A percentile compares a stretch with the other conserved stretches of the same genome.
These are phyloP conservation scores for Eclectus roratus DNA, from an alignment of 2,113 vertebrate species.

Conservation along the genomic window DNA sequence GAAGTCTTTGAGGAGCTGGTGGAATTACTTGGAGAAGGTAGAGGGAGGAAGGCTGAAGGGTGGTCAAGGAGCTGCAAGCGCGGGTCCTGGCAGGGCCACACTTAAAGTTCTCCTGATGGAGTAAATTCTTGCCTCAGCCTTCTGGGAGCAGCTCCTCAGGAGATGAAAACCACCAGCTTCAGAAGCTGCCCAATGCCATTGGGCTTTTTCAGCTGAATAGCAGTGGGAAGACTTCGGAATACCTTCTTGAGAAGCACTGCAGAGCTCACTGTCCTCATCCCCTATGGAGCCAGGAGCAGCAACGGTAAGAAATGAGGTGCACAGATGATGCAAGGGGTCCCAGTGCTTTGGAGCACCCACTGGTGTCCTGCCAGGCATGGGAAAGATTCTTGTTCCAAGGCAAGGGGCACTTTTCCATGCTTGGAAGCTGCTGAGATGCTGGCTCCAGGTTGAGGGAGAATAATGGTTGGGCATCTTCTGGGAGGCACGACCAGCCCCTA, in stretches of 20 bases:
- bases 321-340: background rate
- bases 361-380: background rate
- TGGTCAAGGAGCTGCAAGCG: background rate
- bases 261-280: background rate
- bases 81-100: background rate
- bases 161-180: background rate
- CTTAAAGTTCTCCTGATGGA: background rate
- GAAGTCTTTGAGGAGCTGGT: background rate
- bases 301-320: background rate
- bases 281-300: background rate
- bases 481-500: background rate
- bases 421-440: background rate
- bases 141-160: background rate
- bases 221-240: background rate
- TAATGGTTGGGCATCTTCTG: background rate
- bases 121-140: background rate
- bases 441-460: background rate
- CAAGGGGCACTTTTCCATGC: background rate
- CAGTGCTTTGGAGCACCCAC: background rate
- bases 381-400: background rate
- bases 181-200: background rate
- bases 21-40: background rate
- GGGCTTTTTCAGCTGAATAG: background rate
- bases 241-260: background rate
- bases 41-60: background rate